Base-by-base conservation (phyloP, 2,113 vertebrate genomes). In the Vireo altiloquus region DNA sequence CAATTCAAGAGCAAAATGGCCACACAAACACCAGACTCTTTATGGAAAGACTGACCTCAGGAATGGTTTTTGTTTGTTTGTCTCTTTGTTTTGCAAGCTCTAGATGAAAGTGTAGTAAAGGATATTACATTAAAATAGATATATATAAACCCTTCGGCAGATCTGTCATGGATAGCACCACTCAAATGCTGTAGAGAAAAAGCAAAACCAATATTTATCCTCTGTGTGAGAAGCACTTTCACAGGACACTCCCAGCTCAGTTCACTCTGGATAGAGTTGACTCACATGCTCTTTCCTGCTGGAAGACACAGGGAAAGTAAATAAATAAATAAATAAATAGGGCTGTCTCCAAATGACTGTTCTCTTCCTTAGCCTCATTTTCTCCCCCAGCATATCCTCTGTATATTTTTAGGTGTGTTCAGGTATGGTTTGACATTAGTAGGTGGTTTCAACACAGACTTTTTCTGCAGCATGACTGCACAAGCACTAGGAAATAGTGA, bases 341-440 rank as follows among this genome's bases (percentile, higher is more conserved):
- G 42, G 33, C 40, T 87, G 49, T 30, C 18, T 87, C 8, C 5
- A 87, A 84, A 49, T 46, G 10, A 50, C 27, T 63, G 6, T 33
- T 81, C 15, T 83, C 39, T 66, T 82, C 77, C 71, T 74, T 49
- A 75, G 24, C 10, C 18, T 87, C 13, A 14, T 56, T 30, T 12
- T 1, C 2, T 1, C 3, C 1, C 4, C 7, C 17, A 30, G 3
- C 5, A 20, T 7, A 21, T 9, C 44, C 30, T 69, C 59, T 52
- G 11, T 61, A 35, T 39, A 54, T 69, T 56, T 15, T 39, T 40
- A 10, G 6, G 13, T 46, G 16, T 23, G 40, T 44, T 60, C n/a
- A 50, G 39, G 13, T 44, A 24, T 22, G 20, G 7, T 82, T 65
- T 63, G 59, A 42, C 40, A 60, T 89, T 61, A 22, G 16, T 46